Percentiles rank a stretch among this genome's conserved stretches.
These are phyloP conservation scores for Sylvicapra grimmia DNA, from an alignment of 2,113 vertebrate genomes.

Conservation along the genomic window DNA sequence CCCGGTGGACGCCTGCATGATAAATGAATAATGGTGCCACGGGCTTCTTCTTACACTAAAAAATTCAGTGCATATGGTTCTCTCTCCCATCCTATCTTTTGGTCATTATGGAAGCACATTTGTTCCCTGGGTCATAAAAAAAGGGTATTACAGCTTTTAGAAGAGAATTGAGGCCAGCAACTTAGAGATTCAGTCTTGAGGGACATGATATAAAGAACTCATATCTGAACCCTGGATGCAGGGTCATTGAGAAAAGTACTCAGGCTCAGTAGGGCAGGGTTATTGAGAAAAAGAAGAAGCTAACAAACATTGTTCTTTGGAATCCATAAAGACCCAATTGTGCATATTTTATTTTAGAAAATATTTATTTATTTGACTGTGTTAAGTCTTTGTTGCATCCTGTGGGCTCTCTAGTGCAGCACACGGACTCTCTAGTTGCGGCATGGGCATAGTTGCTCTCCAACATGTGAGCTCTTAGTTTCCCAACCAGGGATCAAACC, in stretches of 20 bases:
- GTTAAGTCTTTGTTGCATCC: neutral
- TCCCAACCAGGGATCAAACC: neutral
- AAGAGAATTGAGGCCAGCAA: neutral
- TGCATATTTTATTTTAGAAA: neutral
- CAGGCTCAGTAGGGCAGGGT: neutral
- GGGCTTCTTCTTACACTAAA: slow-evolving; percentile 49
- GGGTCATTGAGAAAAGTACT: neutral
- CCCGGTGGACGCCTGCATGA: slow-evolving; percentile 56
- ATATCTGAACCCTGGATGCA: neutral
- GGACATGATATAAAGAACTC: neutral
- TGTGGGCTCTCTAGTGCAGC: neutral
- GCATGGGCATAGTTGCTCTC: neutral
- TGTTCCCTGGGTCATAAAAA: slow-evolving; percentile 37
- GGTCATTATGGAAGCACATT: slow-evolving; percentile 15
- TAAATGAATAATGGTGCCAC: slow-evolving; percentile 65
- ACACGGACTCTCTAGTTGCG: neutral
- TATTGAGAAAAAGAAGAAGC: neutral
- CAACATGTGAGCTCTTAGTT: neutral
- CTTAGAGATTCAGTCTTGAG: neutral
- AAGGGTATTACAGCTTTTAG: neutral
- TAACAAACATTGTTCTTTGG: neutral
- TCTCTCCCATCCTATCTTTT: neutral
- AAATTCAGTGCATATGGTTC: slow-evolving; percentile 69
- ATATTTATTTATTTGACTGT: neutral
- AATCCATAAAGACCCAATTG: neutral